A percentile compares a stretch with the other conserved stretches of the same genome.
Conservation (phyloP, 2,888 invertebrate genomes). For the Cataglyphis altisquamis region DNA sequence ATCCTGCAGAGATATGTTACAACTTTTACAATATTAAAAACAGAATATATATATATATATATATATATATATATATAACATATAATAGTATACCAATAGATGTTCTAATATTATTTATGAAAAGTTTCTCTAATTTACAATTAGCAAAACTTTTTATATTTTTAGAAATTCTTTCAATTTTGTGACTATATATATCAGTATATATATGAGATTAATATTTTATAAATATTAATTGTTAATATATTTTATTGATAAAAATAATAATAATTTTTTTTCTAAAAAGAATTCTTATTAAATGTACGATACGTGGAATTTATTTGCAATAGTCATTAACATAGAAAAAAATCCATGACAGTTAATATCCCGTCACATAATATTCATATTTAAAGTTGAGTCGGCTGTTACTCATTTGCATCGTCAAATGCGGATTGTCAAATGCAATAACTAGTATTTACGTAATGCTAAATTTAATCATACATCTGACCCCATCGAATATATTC, state of each 20-base stretch:
- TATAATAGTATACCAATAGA: background rate
- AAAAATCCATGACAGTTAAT: background rate
- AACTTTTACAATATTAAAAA: background rate
- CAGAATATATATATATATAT: background rate
- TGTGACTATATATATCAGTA: background rate
- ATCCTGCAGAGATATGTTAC: background rate
- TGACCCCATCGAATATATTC: background rate
- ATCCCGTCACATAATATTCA: background rate
- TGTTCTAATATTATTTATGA: background rate
- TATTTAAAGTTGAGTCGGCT: background rate
- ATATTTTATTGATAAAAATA: background rate
- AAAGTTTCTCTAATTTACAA: background rate
- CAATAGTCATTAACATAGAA: background rate
- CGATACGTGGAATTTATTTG: background rate
- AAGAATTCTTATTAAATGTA: background rate
- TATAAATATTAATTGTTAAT: background rate
- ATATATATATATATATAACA: too few relatives aligned
- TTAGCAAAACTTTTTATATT: background rate
- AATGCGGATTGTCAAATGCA: conserved; percentile 11
- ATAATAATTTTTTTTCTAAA: background rate
- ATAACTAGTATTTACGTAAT: background rate
- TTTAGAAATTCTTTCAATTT: background rate
- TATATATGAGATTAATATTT: conserved; percentile 4
- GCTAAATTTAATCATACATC: background rate
- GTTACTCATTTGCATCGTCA: conserved; percentile 2